Evolutionary conservation across 2,888 invertebrate genomes (phyloP), one percentile per base, ranked within the genome.

Genomic region (Lamellibrachia columna): DNA sequence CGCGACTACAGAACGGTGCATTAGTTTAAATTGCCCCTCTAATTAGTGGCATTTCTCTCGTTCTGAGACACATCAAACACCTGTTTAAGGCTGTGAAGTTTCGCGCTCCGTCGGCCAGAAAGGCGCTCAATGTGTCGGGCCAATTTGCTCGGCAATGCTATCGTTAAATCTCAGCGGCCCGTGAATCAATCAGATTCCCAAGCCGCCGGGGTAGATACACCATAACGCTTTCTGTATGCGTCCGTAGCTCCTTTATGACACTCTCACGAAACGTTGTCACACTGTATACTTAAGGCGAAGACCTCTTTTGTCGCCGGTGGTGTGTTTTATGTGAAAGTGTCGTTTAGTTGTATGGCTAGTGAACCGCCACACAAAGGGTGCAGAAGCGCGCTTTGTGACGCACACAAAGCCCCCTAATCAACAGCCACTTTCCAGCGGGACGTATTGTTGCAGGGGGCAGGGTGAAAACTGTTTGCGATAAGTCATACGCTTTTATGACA

Each of bases 301-400:
- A 75, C 75, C 0, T 75, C 75, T 75, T 75, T 75, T 75, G 75
- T 75, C 75, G 22, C 15, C 75, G 22, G 75, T 75, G 15, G 75
- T 75, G 75, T 75, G 75, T 75, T 75, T 75, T 75, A 75, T 75
- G 75, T 75, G 75, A 75, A 75, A 75, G 75, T 75, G 75, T 75
- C 75, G 22, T 22, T 75, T 75, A 75, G 75, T 75, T 75, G 75
- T 75, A 4, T 0, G 75, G 22, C 11, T 15, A 75, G 75, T 75
- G 75, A 75, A 75, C 75, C 22, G 75, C 22, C 6, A 0, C 15
- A 75, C 75, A 75, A 75, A 22, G 75, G 6, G 75, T 22, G 75
- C 22, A 15, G 75, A n/a, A 22, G 22, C 75, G 75, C 75, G 75
- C 75, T 75, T 75, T 75, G 75, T 75, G 15, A n/a, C 22, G 75